These are phyloP conservation scores for Ariolimax columbianus DNA, from an alignment of 2,888 invertebrate species.

Conservation along the genomic window DNA sequence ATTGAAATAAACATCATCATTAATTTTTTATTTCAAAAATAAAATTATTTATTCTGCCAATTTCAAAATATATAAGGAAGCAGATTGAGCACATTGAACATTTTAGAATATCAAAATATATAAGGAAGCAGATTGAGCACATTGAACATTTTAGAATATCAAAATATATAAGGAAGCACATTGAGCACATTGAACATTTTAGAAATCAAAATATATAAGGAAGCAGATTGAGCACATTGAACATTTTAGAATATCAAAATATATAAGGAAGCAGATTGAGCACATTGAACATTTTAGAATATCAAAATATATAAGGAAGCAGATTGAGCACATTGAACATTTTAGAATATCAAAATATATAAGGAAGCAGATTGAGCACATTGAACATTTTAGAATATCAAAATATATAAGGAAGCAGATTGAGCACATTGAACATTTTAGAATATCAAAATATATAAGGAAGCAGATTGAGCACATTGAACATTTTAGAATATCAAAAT, in stretches of 20 bases:
- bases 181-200: background rate
- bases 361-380: background rate
- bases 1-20: too few relatives aligned
- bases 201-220: background rate
- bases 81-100: background rate
- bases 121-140: background rate
- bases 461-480: background rate
- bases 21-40: too few relatives aligned
- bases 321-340: background rate
- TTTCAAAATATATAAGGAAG: background rate
- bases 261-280: background rate
- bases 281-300: background rate
- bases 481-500: background rate
- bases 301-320: background rate
- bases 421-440: background rate
- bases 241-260: background rate
- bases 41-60: background rate
- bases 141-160: background rate
- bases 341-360: background rate
- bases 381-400: background rate
- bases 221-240: background rate
- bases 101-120: background rate
- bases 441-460: background rate
- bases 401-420: background rate
- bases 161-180: background rate